Percentiles rank a stretch among this genome's conserved stretches.
Evolutionary conservation across 2,888 invertebrate species (phyloP).

Genomic region (Erebia ligea): DNA sequence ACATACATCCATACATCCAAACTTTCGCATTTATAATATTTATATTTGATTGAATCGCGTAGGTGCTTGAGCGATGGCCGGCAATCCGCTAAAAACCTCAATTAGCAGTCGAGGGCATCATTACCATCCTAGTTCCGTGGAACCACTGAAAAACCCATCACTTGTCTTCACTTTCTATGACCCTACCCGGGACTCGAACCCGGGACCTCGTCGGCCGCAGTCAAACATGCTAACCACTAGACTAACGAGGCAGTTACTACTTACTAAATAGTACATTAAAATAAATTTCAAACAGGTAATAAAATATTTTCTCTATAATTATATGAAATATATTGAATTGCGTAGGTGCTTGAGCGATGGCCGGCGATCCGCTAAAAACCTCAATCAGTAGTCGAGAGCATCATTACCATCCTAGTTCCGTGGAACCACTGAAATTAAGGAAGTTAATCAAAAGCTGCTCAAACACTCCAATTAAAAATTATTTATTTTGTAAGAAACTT

Average conservation of each 20-base stretch:
- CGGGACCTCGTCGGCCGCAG: no score
- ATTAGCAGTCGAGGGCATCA: conserved; percentile 38
- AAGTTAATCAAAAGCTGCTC: conserved; percentile 44
- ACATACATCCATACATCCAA: no score
- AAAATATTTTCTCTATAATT: conserved; percentile 37
- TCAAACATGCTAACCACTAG: no score
- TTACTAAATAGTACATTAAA: no score
- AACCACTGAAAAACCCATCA: conserved; percentile 16
- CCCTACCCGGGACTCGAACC: no score
- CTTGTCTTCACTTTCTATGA: no score
- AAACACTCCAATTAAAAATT: conserved; percentile 44
- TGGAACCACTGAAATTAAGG: conserved; percentile 33
- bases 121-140: conserved; percentile 37
- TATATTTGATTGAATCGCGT: conserved; percentile 37
- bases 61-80: conserved; percentile 31
- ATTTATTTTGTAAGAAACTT: background rate
- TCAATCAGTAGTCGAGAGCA: conserved; percentile 38
- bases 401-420: conserved; percentile 40
- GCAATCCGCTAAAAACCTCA: conserved; percentile 40
- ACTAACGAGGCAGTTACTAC: no score
- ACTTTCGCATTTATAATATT: no score
- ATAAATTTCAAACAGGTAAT: conserved; percentile 17
- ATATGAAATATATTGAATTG: conserved; percentile 38
- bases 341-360: conserved; percentile 31
- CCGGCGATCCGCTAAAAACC: conserved; percentile 39